These are phyloP conservation scores for Philereme vetulata DNA, from an alignment of 2,888 invertebrate genomes.

Conservation along the genomic window DNA sequence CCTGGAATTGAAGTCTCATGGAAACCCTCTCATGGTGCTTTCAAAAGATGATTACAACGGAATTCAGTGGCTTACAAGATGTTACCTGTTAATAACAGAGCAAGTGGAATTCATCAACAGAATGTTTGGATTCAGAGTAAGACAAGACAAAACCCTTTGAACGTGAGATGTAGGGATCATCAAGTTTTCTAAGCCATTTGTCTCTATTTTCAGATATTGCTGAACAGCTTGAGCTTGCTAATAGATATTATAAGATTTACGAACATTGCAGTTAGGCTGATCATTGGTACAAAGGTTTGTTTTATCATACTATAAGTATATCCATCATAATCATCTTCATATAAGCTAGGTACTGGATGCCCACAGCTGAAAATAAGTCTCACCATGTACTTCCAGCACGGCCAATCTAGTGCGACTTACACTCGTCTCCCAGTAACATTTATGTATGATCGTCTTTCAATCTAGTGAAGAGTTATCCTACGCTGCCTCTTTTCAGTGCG, in stretches of 20 bases:
- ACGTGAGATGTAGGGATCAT: neutral
- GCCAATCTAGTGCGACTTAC: no score
- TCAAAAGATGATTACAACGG: slow-evolving; percentile 35
- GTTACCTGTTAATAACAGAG: slow-evolving; percentile 64
- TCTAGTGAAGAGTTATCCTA: no score
- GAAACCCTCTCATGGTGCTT: slow-evolving; percentile 25
- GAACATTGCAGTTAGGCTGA: slow-evolving; percentile 58
- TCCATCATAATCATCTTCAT: neutral
- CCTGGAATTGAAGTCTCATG: slow-evolving; percentile 16
- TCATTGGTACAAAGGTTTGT: slow-evolving; percentile 59
- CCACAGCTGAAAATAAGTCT: no score
- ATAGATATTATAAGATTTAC: slow-evolving; percentile 66
- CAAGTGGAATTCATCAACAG: slow-evolving; percentile 65
- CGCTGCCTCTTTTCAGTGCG: no score
- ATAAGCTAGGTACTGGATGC: neutral
- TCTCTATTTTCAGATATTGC: slow-evolving; percentile 58
- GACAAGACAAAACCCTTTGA: slow-evolving; percentile 24
- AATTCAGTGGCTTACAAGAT: slow-evolving; percentile 54
- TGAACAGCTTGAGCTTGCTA: slow-evolving; percentile 63
- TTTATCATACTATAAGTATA: neutral
- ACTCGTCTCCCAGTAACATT: no score
- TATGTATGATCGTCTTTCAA: no score
- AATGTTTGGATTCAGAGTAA: slow-evolving; percentile 70
- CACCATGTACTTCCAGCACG: no score
- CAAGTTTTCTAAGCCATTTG: neutral